These are phyloP conservation scores for Trichonephila clavata DNA, from an alignment of 1,140 invertebrate genomes.

Conservation along the genomic window DNA sequence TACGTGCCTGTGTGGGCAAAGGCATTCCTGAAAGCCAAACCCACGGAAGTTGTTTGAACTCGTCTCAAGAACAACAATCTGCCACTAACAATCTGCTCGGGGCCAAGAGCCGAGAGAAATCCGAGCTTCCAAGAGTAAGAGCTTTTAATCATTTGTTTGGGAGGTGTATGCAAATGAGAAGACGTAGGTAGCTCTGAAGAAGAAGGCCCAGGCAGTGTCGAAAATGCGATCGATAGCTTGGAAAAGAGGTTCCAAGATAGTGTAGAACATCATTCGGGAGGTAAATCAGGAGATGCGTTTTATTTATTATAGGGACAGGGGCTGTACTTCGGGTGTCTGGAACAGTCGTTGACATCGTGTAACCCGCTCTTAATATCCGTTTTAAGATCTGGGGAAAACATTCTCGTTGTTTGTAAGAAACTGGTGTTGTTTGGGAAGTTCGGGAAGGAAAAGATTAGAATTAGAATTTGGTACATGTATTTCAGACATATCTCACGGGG, in stretches of 20 bases:
- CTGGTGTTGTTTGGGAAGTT: neutral
- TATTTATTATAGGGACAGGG: neutral
- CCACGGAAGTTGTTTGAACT: conserved; percentile 9
- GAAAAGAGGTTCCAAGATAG: neutral
- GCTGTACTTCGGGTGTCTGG: conserved; percentile 19
- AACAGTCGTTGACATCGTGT: neutral
- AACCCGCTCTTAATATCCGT: neutral
- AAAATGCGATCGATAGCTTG: conserved; percentile 28
- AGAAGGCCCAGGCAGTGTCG: neutral
- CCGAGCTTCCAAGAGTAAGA: neutral
- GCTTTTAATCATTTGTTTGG: conserved; percentile 43
- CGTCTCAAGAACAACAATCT: neutral
- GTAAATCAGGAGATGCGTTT: conserved; percentile 33
- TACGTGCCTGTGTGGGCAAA: neutral
- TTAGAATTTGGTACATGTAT: neutral
- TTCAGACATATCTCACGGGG: no score
- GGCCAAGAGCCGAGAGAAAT: neutral
- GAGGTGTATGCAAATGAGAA: conserved; percentile 51
- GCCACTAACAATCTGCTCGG: conserved; percentile 14
- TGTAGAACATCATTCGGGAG: conserved; percentile 50
- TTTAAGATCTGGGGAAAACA: conserved; percentile 1
- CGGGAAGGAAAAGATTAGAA: neutral
- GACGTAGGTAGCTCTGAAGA: neutral
- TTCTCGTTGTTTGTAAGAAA: neutral
- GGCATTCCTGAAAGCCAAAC: neutral